phyloP scores from a whole-genome alignment of 2,113 vertebrate species.

The Neolamprologus caudopunctatus region DNA sequence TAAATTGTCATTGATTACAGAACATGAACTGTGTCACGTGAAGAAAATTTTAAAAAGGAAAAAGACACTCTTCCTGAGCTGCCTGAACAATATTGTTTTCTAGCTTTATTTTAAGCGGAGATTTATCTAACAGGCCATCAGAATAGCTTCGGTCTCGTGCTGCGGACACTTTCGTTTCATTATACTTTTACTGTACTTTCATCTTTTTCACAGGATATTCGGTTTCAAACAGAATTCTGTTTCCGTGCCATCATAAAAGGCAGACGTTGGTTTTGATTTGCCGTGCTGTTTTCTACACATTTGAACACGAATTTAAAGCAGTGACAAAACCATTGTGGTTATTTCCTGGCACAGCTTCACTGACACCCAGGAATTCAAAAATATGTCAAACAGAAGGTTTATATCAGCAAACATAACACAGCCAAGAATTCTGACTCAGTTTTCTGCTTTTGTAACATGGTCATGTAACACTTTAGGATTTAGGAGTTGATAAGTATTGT shows the following conservation, averaged over 20 bases:
- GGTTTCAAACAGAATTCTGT: not conserved
- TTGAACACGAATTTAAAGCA: not conserved
- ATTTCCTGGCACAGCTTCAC: not conserved
- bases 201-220: not conserved
- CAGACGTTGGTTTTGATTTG: not conserved
- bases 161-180: not conserved
- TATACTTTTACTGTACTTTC: not conserved
- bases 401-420: not conserved
- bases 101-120: not conserved
- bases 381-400: constrained; percentile 12
- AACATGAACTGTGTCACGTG: not conserved
- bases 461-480: constrained; percentile 15
- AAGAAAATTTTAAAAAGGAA: not conserved
- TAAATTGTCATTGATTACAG: not conserved
- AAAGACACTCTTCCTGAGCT: not conserved
- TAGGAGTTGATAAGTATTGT: not conserved
- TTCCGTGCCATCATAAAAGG: not conserved
- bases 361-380: not conserved
- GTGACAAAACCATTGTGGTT: not conserved
- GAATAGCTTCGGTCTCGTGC: not conserved
- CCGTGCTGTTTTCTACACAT: not conserved
- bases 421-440: constrained; percentile 30
- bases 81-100: not conserved
- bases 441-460: constrained; percentile 24
- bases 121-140: not conserved